These are phyloP conservation scores for Linnaemya vulpina DNA, from an alignment of 2,888 invertebrate genomes.

Conservation along the genomic window DNA sequence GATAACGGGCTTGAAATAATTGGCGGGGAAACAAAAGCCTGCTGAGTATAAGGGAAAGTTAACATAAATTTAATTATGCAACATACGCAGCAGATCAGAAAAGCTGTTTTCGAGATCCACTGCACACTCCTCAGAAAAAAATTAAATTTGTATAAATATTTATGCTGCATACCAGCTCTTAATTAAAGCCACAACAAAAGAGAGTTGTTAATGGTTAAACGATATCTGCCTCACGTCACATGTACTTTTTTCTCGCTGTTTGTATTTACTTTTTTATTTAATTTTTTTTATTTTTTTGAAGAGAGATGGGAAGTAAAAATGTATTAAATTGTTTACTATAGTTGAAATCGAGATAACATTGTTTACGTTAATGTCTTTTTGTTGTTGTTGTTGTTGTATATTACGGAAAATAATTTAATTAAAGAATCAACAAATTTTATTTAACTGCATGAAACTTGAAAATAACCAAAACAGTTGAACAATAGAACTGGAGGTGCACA, in stretches of 20 bases:
- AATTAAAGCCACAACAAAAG: background rate
- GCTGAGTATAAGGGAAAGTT: background rate
- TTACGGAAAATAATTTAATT: conserved; percentile 48
- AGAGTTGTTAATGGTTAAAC: background rate
- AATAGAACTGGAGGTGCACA: conserved; percentile 45
- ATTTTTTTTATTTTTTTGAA: too few species aligned
- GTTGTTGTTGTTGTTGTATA: conserved; percentile 7
- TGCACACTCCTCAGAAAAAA: too few species aligned
- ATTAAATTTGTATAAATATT: too few species aligned
- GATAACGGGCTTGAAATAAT: too few species aligned
- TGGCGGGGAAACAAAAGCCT: too few species aligned
- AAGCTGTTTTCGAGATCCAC: too few species aligned
- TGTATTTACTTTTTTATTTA: background rate
- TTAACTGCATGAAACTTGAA: conserved; percentile 39
- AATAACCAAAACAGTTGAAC: conserved; percentile 59
- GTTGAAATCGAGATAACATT: conserved; percentile 44
- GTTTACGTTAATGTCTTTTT: conserved; percentile 32
- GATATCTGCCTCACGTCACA: background rate
- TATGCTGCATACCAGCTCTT: background rate
- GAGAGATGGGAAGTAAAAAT: background rate
- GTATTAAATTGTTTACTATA: background rate
- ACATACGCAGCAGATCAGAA: too few species aligned
- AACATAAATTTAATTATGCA: too few species aligned
- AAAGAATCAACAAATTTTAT: conserved; percentile 42
- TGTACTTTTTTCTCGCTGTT: background rate